These are phyloP conservation scores for Drosophila virilis DNA, from an alignment of 1,140 invertebrate genomes.

Conservation along the genomic window DNA sequence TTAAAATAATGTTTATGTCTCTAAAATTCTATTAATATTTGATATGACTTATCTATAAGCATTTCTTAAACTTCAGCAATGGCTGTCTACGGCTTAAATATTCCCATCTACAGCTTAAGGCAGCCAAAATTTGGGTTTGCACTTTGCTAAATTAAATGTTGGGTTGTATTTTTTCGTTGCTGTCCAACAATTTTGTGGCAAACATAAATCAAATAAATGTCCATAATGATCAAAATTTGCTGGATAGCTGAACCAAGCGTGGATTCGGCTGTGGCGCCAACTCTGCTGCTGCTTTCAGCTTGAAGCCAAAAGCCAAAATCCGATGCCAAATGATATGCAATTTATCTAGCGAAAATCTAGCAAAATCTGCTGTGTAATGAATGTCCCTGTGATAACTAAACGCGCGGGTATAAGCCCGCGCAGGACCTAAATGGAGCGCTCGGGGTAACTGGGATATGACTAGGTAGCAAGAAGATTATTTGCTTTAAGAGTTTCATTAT, in stretches of 20 bases:
- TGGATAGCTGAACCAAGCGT: conserved; percentile 1
- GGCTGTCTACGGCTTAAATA: neutral
- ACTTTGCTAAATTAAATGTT: conserved; percentile 31
- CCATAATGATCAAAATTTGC: conserved; percentile 29
- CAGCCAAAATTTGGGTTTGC: conserved; percentile 6
- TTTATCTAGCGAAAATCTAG: conserved; percentile 76
- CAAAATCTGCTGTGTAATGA: conserved; percentile 78
- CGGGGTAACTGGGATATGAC: neutral
- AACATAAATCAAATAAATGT: conserved; percentile 43
- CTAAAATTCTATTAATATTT: no score
- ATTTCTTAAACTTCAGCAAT: no score
- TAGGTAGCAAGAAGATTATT: conserved; percentile 64
- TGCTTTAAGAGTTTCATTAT: conserved; percentile 82
- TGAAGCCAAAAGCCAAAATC: conserved; percentile 47
- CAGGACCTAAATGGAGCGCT: conserved; percentile 1
- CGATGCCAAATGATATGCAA: conserved; percentile 80
- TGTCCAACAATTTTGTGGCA: neutral
- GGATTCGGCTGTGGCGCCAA: conserved; percentile 19
- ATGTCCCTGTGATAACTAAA: conserved; percentile 57
- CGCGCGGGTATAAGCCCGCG: conserved; percentile 15
- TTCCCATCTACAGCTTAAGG: neutral
- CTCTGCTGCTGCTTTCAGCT: neutral
- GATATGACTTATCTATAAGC: no score
- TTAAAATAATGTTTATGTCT: no score
- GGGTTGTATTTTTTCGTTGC: neutral